Evolutionary conservation across 2,797 vertebrate genomes (phyloP), one percentile per base, ranked within the genome.

Genomic region (Melanotaenia boesemani): DNA sequence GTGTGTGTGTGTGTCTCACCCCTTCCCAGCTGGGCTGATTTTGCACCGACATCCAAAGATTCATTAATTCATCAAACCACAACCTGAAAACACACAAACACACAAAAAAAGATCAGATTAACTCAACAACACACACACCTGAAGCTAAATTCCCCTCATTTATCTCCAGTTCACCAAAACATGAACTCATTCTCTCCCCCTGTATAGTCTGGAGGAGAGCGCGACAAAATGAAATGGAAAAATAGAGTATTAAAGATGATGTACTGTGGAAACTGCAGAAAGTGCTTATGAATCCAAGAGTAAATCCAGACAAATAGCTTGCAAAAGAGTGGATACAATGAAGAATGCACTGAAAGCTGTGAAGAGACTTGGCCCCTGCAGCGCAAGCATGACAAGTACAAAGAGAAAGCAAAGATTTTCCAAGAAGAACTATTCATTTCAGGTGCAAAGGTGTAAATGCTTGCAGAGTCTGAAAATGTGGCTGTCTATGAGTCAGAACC

Each of bases 21-120:
- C 96, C 97, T 92, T 99, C 98, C 98, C 98, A 99, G 69, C 96
- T 96, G 16, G 98, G 98, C 89, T 98, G 96, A 94, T 98, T 99
- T 88, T 99, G 98, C 90, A 99, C 96, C 0, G 97, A 96, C 89
- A 96, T 92, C 97, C 97, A 99, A 83, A 99, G 95, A 89, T 89
- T 95, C 92, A 99, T 96, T 83, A 99, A 90, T 89, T 99, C 98
- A 91, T 97, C 96, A 94, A 98, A 97, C 98, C 98, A 99, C 90
- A 99, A 95, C 87, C 97, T 99, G 91, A 86, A 89, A 87, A 79
- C 37, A 84, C 34, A 81, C 54, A 84, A 26, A 85, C 36, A 78
- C 6, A 52, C 15, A 55, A 70, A 61, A 58, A 74, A 68, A 30
- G 48, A 61, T 77, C 16, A 72, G 30, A 78, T 58, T 69, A 54